phyloP scores from a whole-genome alignment of 2,113 vertebrate species.

The Lanius ludovicianus region DNA sequence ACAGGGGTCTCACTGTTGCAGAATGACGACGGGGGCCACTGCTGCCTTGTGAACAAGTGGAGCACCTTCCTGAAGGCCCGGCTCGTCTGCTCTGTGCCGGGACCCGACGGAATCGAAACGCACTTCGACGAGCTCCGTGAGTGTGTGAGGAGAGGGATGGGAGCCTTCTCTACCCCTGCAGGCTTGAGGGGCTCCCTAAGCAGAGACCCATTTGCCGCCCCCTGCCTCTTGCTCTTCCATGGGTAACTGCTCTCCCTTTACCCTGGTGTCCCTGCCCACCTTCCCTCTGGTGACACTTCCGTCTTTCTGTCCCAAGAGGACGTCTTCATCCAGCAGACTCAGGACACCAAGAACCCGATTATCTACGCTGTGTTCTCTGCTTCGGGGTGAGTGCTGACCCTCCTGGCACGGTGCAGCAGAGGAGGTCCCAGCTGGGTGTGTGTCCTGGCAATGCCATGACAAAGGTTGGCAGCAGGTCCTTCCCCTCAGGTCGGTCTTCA shows the following conservation, averaged over 20 bases:
- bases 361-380: conserved; percentile 96
- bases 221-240: neutral
- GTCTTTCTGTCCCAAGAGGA: conserved; percentile 83
- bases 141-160: neutral
- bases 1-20: neutral
- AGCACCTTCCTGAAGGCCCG: conserved; percentile 97
- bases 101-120: conserved; percentile 91
- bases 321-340: conserved; percentile 95
- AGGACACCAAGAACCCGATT: conserved; percentile 95
- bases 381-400: conserved; percentile 84
- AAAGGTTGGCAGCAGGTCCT: neutral
- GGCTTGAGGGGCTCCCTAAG: neutral
- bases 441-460: rapidly evolving
- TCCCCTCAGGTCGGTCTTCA: conserved; percentile 89
- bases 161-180: neutral
- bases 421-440: neutral
- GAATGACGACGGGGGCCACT: conserved; percentile 97
- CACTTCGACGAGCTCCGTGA: conserved; percentile 98
- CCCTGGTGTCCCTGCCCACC: neutral
- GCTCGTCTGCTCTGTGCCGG: conserved; percentile 94
- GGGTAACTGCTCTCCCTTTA: neutral
- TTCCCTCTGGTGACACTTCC: neutral
- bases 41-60: conserved; percentile 98
- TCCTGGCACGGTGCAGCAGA: rapidly evolving
- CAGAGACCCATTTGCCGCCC: neutral